phyloP scores from a whole-genome alignment of 2,113 vertebrate species.

The Rousettus leschenaultii region DNA sequence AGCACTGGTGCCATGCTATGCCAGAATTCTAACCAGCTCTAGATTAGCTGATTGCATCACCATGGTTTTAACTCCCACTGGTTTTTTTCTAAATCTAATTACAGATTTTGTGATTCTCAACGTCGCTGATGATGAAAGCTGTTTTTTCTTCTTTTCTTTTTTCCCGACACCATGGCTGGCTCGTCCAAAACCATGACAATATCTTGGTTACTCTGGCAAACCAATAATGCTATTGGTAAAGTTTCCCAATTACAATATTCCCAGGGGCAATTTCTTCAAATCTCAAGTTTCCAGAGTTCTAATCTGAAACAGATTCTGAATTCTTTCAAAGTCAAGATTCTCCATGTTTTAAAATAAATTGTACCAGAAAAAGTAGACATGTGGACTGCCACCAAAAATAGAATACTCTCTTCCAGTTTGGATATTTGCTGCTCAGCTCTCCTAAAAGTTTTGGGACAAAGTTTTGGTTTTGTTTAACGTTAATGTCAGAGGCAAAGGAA shows the following conservation, averaged over 20 bases:
- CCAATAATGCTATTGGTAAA: conserved; percentile 29
- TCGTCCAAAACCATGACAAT: conserved; percentile 40
- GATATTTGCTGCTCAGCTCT: not conserved
- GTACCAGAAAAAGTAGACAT: not conserved
- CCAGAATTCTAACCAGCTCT: conserved; percentile 29
- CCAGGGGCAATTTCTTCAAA: not conserved
- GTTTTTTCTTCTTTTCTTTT: not conserved
- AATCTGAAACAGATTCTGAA: conserved; percentile 40
- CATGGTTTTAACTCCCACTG: not conserved
- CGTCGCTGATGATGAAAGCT: not conserved
- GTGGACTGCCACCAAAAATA: not conserved
- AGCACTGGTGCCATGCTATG: not conserved
- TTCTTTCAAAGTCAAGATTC: conserved; percentile 20
- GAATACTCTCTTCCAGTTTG: not conserved
- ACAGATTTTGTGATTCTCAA: conserved; percentile 52
- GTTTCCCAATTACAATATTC: conserved; percentile 37
- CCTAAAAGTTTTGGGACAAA: not conserved
- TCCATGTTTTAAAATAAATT: conserved; percentile 20
- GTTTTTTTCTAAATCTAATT: conserved; percentile 53
- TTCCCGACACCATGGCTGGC: not conserved
- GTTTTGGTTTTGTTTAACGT: not conserved
- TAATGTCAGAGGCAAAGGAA: not conserved
- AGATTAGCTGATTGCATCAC: conserved; percentile 1
- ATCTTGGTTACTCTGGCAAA: not conserved
- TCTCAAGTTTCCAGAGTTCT: not conserved